Evolutionary conservation across 2,888 invertebrate genomes (phyloP), one percentile per base, ranked within the genome.

Genomic region (Prionchulus punctatus): DNA sequence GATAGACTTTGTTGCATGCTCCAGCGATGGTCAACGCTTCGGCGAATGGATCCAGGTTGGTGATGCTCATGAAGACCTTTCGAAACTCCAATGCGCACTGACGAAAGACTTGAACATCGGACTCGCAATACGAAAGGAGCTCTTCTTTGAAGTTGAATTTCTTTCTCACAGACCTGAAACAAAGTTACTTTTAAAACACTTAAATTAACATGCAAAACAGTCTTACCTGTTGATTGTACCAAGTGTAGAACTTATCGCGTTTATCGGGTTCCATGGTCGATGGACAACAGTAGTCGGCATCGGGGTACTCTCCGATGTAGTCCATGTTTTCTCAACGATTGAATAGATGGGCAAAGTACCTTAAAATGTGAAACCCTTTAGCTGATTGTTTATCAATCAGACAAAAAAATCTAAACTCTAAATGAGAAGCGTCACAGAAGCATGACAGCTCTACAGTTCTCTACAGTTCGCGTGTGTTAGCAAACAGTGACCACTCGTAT

Each of bases 101-200:
- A 21, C 45, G 26, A 26, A 59, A 45, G 36, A 61, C 56, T 1
- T 43, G 4, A 2, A 64, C 62, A 54, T 64, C 63, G 2, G 43
- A 53, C 4, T 30, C 30, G 52, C 64, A 64, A 47, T 63, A 65
- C 25, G 56, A 53, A 1, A 26, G 30, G 12, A 63, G 53, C 43
- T 65, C 62, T n/a, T 57, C 43, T 42, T 56, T 30, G 53, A 63
- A 61, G 55, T 63, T 52, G 45, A 63, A 64, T 36, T 36, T 36
- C 7, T 18, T 36, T 18, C 7, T 18, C 7, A 36, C 36, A 36
- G 7, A 36, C 7, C 18, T 18, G 23, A 45, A 7, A 45, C 12
- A 45, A 45, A 45, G 45, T 45, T 45, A n/a, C 12, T n/a, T n/a
- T n/a, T n/a, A n/a, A n/a, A n/a, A n/a, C n/a, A n/a, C n/a, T n/a